A percentile compares a stretch with the other conserved stretches of the same genome.
Conservation (phyloP, 2,888 invertebrate genomes). For the Gastrophysa polygoni region DNA sequence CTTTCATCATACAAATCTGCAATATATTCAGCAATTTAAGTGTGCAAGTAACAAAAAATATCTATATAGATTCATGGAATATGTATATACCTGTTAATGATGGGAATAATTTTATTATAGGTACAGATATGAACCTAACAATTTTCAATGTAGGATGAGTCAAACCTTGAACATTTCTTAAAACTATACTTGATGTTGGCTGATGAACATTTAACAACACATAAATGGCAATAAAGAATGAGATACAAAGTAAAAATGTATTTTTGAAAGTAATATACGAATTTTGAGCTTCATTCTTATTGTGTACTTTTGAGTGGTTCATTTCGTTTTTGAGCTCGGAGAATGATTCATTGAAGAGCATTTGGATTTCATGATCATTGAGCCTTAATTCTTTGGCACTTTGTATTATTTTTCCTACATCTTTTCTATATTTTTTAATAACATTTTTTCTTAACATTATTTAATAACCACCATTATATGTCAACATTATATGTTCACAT, state of each 20-base stretch:
- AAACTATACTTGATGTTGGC: conserved; percentile 68
- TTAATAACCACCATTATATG: conserved; percentile 24
- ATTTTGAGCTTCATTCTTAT: conserved; percentile 38
- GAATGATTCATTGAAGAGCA: conserved; percentile 66
- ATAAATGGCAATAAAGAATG: conserved; percentile 55
- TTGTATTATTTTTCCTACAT: conserved; percentile 64
- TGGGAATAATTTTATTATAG: conserved; percentile 76
- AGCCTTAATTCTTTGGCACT: conserved; percentile 66
- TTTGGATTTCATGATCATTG: conserved; percentile 67
- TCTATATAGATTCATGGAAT: no score
- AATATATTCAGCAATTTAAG: conserved; percentile 22
- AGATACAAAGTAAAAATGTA: conserved; percentile 39
- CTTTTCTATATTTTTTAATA: conserved; percentile 62
- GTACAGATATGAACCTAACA: conserved; percentile 75
- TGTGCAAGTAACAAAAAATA: no score
- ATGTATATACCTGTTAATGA: conserved; percentile 67
- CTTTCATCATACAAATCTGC: conserved; percentile 82
- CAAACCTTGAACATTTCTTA: conserved; percentile 77
- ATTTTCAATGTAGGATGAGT: conserved; percentile 82
- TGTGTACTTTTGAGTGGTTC: conserved; percentile 32
- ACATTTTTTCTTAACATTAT: conserved; percentile 54
- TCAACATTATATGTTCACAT: no score
- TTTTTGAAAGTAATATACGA: conserved; percentile 26
- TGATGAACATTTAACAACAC: conserved; percentile 64
- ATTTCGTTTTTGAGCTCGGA: conserved; percentile 53